Percentiles rank a stretch among this genome's conserved stretches.
These are phyloP conservation scores for Drosophila conformis DNA, from an alignment of 2,888 invertebrate genomes.

Conservation along the genomic window DNA sequence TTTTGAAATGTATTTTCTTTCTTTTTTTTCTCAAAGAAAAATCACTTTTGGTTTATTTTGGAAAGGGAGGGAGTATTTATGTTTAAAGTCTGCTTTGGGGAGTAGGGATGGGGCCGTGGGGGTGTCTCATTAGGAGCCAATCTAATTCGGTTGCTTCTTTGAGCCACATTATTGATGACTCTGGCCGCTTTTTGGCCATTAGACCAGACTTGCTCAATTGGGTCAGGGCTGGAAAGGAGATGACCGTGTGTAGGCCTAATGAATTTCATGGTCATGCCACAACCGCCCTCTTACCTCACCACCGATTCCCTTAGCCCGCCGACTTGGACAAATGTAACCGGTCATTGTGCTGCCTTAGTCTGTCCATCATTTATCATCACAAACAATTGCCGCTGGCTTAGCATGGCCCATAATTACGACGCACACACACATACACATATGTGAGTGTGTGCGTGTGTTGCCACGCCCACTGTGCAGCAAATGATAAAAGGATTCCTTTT, in stretches of 20 bases:
- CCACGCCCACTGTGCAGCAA: conserved; percentile 37
- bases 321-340: not conserved
- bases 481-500: conserved; percentile 71
- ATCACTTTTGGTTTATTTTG: conserved; percentile 17
- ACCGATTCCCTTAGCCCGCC: not conserved
- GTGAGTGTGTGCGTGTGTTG: not conserved
- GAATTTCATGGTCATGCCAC: conserved; percentile 58
- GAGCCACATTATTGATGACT: conserved; percentile 50
- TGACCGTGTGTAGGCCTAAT: conserved; percentile 36
- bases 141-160: conserved; percentile 18
- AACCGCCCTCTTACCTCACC: not conserved
- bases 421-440: conserved; percentile 29
- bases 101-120: not conserved
- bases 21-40: not conserved
- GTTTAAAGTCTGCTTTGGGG: not conserved
- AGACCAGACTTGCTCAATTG: conserved; percentile 27
- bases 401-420: conserved; percentile 72
- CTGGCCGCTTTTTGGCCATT: conserved; percentile 31
- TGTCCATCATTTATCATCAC: conserved; percentile 75
- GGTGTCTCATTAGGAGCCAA: conserved; percentile 62
- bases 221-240: conserved; percentile 5
- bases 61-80: conserved; percentile 3
- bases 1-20: conserved; percentile 4
- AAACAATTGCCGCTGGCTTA: conserved; percentile 72
- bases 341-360: conserved; percentile 20